Conservation (phyloP, 2,888 invertebrate genomes). For the Pyrrhosoma nymphula region DNA sequence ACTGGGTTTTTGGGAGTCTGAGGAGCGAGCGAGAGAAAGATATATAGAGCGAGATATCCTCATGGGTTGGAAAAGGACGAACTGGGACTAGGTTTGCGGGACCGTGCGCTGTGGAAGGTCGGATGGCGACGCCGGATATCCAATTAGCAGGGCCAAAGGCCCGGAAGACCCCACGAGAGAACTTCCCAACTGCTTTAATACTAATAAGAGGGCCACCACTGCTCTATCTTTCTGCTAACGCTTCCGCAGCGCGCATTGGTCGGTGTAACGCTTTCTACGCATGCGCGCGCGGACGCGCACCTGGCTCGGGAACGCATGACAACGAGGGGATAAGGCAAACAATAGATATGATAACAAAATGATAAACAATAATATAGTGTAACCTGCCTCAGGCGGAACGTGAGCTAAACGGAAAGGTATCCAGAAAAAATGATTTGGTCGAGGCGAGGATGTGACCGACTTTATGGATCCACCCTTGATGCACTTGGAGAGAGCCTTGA, state of each 20-base stretch:
- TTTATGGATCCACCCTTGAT: no score
- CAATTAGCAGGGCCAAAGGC: constrained; percentile 39
- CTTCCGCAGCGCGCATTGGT: background rate
- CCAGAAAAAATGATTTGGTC: no score
- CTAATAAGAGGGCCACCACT: background rate
- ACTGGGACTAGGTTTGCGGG: background rate
- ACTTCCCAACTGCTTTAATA: constrained; percentile 38
- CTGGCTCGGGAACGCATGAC: background rate
- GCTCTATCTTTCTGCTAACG: background rate
- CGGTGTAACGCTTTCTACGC: no score
- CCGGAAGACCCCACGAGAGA: constrained; percentile 44
- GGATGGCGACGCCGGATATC: constrained; percentile 44
- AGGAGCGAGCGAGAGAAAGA: background rate
- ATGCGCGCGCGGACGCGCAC: background rate
- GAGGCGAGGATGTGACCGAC: no score
- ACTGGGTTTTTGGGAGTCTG: background rate
- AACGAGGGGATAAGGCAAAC: no score
- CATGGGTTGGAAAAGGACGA: no score
- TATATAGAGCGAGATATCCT: background rate
- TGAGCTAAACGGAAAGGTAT: no score
- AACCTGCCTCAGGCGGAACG: background rate
- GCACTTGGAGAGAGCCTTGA: no score
- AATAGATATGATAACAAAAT: no score
- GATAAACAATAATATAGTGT: background rate
- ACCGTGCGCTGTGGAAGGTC: background rate